Percentiles rank a stretch among this genome's conserved stretches.
Conservation (phyloP, 2,113 vertebrate genomes). For the Callithrix jacchus region DNA sequence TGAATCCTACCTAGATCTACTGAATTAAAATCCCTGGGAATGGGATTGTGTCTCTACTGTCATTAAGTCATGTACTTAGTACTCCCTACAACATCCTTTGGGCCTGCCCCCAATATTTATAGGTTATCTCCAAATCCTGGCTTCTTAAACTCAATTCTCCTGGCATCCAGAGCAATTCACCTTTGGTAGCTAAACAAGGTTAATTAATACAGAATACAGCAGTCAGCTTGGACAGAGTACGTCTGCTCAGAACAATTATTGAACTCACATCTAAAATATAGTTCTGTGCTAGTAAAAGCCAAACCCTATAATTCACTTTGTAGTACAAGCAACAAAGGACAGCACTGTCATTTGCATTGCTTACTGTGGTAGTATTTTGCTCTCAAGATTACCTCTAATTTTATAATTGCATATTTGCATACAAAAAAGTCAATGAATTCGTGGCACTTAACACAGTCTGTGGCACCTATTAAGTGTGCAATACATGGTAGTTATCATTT, state of each 20-base stretch:
- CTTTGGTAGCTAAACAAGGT: not conserved
- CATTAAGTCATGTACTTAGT: not conserved
- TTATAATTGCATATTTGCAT: not conserved
- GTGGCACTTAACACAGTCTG: not conserved
- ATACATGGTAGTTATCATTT: not conserved
- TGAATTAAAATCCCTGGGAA: not conserved
- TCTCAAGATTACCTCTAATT: not conserved
- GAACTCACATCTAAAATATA: not conserved
- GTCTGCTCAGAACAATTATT: not conserved
- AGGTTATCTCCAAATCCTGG: not conserved
- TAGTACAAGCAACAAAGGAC: not conserved
- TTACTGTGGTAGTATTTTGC: not conserved
- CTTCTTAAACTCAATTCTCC: not conserved
- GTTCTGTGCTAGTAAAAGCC: not conserved
- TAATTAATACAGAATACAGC: not conserved
- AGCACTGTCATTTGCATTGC: rapidly evolving
- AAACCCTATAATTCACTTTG: not conserved
- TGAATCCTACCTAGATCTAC: not conserved
- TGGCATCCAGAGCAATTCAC: not conserved
- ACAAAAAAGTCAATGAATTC: not conserved
- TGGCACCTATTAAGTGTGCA: not conserved
- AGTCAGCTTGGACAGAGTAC: not conserved
- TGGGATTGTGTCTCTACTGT: not conserved
- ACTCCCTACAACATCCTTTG: not conserved
- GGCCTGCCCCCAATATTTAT: not conserved